Evolutionary conservation across 2,797 vertebrate species (phyloP), one percentile per base, ranked within the genome.

Genomic region (Catostomus latipinnis): DNA sequence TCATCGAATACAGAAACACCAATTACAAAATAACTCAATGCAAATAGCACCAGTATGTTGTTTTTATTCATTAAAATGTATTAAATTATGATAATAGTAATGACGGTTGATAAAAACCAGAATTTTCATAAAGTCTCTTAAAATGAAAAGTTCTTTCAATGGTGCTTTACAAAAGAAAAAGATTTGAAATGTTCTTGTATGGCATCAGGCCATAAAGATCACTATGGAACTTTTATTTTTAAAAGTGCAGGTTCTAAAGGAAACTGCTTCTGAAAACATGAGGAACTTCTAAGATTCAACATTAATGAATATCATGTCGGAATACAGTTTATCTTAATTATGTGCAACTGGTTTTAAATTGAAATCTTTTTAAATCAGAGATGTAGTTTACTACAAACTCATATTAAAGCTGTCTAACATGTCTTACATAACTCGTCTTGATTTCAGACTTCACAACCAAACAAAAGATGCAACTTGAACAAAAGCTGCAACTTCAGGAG

Each of bases 371-470:
- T 5, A 13, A 11, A 7, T 11, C 11, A 7, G 11, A 4, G 48
- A 18, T 34, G 8, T 4, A 11, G 4, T 22, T 76, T 49, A 9
- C 14, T 13, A 53, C 49, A 74, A 46, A 8, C 10, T 48, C 50
- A 50, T 34, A 60, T 7, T 58, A 12, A 43, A 34, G 34, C 52
- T 54, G 13, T 54, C 52, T 54, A 43, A 46, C 49, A 12, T 58
- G 4, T 18, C 14, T 6, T 0, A 6, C 10, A 5, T 16, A 54
- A 74, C 60, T 16, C 52, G 18, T 52, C 72, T 76, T 57, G 13
- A 56, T 2, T 56, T 50, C 63, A 13, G 9, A 54, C 68, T 43
- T 54, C 6, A 61, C 75, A 61, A 53, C 75, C 12, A 69, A 60
- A 60, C 65, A 68, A 76, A 69, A 77, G 6, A 49, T 16, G 46